Conservation (phyloP, 2,113 vertebrate species). For the Engraulis encrasicolus region DNA sequence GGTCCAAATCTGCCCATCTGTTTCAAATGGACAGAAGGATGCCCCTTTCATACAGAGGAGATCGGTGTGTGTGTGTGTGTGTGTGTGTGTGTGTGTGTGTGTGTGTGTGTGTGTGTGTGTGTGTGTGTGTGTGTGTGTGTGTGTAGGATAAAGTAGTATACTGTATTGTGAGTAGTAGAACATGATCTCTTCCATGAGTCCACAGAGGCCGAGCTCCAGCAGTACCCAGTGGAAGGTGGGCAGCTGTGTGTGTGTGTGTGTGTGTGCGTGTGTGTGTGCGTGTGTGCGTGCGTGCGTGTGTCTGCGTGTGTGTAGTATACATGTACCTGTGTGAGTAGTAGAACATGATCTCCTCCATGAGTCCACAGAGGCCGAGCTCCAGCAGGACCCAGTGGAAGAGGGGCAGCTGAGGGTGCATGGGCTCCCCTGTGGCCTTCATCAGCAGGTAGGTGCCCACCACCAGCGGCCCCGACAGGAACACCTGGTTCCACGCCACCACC, state of each 20-base stretch:
- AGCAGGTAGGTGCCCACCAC: slow-evolving; percentile 70
- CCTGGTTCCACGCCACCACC: slow-evolving; percentile 76
- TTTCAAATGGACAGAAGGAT: too few relatives aligned
- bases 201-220: slow-evolving; percentile 6
- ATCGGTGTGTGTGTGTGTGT: not conserved
- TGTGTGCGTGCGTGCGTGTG: too few relatives aligned
- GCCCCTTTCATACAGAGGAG: too few relatives aligned
- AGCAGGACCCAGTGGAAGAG: slow-evolving; percentile 87
- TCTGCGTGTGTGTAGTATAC: too few relatives aligned
- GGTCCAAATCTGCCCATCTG: too few relatives aligned
- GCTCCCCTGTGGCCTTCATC: slow-evolving; percentile 74
- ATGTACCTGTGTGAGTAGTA: slow-evolving; percentile 95
- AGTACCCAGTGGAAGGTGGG: too few relatives aligned
- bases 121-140: slow-evolving; percentile 22
- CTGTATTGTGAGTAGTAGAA: slow-evolving; percentile 15
- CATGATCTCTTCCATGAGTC: not conserved
- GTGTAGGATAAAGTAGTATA: too few relatives aligned
- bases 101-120: not conserved
- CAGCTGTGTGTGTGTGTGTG: slow-evolving; percentile 14
- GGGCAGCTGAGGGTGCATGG: slow-evolving; percentile 84
- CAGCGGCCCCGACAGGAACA: slow-evolving; percentile 81
- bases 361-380: slow-evolving; percentile 78
- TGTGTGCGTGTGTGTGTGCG: slow-evolving; percentile 15
- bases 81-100: not conserved
- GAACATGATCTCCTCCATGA: slow-evolving; percentile 88